Conservation (phyloP, 1,140 invertebrate species). For the Subanguina moxae region DNA sequence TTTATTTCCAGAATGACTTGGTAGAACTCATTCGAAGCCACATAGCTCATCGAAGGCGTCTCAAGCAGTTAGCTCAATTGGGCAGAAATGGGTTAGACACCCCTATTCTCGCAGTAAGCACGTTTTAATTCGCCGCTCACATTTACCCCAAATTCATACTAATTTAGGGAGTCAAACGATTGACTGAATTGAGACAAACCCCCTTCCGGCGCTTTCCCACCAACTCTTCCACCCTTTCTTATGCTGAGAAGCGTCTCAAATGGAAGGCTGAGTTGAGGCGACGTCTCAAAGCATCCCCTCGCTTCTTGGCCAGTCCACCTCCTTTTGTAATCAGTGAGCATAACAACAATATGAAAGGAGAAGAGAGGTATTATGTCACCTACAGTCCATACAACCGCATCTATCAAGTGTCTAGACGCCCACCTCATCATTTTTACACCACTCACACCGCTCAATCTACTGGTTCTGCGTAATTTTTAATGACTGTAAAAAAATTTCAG, state of each 20-base stretch:
- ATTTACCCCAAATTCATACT: not conserved
- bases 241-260: conserved; percentile 37
- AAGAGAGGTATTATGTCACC: conserved; percentile 25
- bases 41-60: conserved; percentile 24
- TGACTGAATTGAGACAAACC: conserved; percentile 34
- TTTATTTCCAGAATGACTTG: not conserved
- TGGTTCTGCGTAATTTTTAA: conserved; percentile 3
- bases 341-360: not conserved
- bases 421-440: conserved; percentile 24
- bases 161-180: conserved; percentile 9
- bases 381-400: conserved; percentile 25
- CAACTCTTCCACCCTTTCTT: conserved; percentile 30
- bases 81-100: not conserved
- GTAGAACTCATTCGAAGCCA: conserved; percentile 19
- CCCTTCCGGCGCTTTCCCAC: conserved; percentile 35
- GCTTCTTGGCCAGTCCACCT: conserved; percentile 15
- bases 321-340: not conserved
- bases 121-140: not conserved
- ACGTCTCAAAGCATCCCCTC: conserved; percentile 24
- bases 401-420: conserved; percentile 29
- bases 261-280: conserved; percentile 38
- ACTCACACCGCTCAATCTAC: conserved; percentile 2
- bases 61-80: not conserved
- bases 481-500: not conserved
- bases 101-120: not conserved